Evolutionary conservation across 1,140 invertebrate genomes (phyloP).

Genomic region (Colletes latitarsis): DNA sequence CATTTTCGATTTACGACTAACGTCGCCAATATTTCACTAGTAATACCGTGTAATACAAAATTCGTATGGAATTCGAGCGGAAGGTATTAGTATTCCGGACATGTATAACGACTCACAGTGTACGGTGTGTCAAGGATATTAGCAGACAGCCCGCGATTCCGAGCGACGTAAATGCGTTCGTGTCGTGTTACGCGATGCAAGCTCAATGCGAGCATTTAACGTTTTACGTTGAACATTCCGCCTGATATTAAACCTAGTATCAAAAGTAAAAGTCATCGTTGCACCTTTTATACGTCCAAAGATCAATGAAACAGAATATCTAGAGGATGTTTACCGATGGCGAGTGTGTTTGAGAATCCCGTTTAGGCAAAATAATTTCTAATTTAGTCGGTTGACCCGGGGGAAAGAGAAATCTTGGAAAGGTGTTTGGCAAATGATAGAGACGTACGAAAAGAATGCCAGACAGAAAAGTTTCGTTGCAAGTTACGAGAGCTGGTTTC

Average conservation of each 20-base stretch:
- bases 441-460: too few relatives aligned
- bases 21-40: slow-evolving; percentile 58
- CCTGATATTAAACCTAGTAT: neutral
- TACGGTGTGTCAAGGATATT: slow-evolving; percentile 42
- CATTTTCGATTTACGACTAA: slow-evolving; percentile 54
- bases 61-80: slow-evolving; percentile 43
- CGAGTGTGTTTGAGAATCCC: too few relatives aligned
- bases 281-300: neutral
- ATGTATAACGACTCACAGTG: slow-evolving; percentile 15
- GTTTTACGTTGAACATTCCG: neutral
- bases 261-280: too few relatives aligned
- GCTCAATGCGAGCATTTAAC: neutral
- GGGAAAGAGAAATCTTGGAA: too few relatives aligned
- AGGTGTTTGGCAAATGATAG: too few relatives aligned
- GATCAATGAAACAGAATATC: too few relatives aligned
- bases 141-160: slow-evolving; percentile 4
- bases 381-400: too few relatives aligned
- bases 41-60: slow-evolving; percentile 55
- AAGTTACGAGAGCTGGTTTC: too few relatives aligned
- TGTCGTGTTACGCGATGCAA: neutral
- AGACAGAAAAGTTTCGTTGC: too few relatives aligned
- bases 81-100: slow-evolving; percentile 50
- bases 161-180: neutral
- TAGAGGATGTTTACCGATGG: too few relatives aligned
- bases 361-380: too few relatives aligned